Evolutionary conservation across 2,797 vertebrate species (phyloP), one percentile per base, ranked within the genome.

Genomic region (Brotula barbata): DNA sequence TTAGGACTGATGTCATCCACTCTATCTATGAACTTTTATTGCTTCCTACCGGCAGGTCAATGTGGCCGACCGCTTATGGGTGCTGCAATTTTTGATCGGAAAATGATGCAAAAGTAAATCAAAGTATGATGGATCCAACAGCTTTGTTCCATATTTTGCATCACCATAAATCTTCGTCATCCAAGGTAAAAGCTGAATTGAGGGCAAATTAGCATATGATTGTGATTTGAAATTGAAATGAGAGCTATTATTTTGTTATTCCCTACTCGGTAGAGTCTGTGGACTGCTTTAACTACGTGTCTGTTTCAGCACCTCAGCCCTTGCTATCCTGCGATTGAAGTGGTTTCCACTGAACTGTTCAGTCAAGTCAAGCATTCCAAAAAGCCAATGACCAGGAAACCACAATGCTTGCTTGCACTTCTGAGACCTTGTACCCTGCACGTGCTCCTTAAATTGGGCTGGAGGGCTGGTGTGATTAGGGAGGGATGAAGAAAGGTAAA

Each of bases 281-380:
- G 8, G 16, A 45, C 46, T 56, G 34, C 64, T 36, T 74, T 73
- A 73, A 66, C 21, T 36, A 5, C 36, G 68, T 43, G 57, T 69
- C 65, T 1, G n/a, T 73, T 69, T 73, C 79, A 40, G 58, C 64
- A 59, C 80, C 68, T 79, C 61, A 3, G 51, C 53, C 61, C 64
- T 10, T 3, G 8, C 57, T 25, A 52, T 65, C 39, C 46, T n/a
- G 49, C 17, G 10, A 61, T 60, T 79, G 62, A 81, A 81, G 81
- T 73, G 82, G 75, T 85, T 84, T 71, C 62, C 57, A 55, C 28
- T 81, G 60, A 84, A 74, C 64, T 25, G 13, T 71, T 79, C 72
- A 75, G 76, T 85, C 82, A 85, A 82, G 75, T 83, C 67, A 73
- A 82, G 71, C 83, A 85, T 88, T 85, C 80, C 73, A 66, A 58